Evolutionary conservation across 2,888 invertebrate genomes (phyloP), one percentile per base, ranked within the genome.

Genomic region (Cetonia aurata): DNA sequence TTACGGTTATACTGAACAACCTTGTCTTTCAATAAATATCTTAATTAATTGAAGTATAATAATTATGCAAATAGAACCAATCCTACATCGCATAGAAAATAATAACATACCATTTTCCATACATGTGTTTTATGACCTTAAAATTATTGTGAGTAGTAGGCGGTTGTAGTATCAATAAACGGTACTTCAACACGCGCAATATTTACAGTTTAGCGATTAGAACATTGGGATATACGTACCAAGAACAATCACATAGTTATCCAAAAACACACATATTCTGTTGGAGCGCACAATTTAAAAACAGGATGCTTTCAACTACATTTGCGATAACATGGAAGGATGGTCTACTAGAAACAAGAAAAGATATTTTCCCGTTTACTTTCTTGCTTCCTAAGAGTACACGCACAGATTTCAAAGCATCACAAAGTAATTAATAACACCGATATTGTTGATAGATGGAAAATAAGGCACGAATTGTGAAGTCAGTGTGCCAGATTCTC

Each of bases 401-500:
- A 62, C 33, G n/a, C 62, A 62, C 62, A 62, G 25, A 62, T 48
- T 48, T 48, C 48, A 50, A 50, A 62, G 48, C 48, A 62, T 48
- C 62, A 62, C 62, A 62, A 15, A n/a, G 31, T 42, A 33, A 62
- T 48, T 62, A 62, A 62, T 62, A 37, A 31, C 15, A 48, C 48
- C 17, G 62, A 56, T 37, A 56, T 37, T 1, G 37, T 15, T 13
- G 44, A 33, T 48, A 42, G 33, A 15, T 62, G 48, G 48, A 62
- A 62, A 62, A 62, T 48, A 62, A 50, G 33, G 44, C 33, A 48
- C 31, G 33, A 48, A 62, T 62, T 42, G 62, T 62, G 48, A 33
- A 44, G 57, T 57, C 48, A 48, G 62, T 62, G 48, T 62, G 62
- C 62, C 48, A 62, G 62, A 62, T 62, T 62, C 62, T 56, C 41